phyloP scores from a whole-genome alignment of 2,113 vertebrate genomes.

The Candoia aspera region DNA sequence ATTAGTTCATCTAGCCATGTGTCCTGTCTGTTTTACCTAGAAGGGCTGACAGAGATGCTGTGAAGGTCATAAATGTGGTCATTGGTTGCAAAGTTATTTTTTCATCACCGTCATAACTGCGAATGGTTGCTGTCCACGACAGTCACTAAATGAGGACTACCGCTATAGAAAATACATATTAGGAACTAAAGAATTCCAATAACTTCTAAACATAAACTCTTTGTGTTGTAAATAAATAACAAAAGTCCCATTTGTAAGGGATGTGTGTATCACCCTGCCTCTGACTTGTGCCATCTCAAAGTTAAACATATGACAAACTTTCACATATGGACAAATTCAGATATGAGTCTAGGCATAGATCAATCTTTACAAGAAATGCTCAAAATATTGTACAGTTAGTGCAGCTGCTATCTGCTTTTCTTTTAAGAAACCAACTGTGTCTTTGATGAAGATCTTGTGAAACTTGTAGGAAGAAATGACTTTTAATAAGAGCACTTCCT shows the following conservation, averaged over 20 bases:
- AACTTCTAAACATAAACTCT: background rate
- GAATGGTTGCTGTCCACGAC: background rate
- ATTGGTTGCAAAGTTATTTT: background rate
- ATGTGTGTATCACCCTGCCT: background rate
- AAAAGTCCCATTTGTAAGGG: background rate
- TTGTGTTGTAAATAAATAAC: background rate
- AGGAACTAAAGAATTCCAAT: background rate
- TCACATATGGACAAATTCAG: background rate
- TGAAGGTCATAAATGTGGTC: background rate
- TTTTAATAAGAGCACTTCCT: background rate
- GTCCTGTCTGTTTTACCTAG: no score
- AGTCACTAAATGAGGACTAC: background rate
- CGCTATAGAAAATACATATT: background rate
- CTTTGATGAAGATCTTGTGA: background rate
- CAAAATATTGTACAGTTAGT: background rate
- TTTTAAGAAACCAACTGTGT: constrained; percentile 1
- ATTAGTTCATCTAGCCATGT: no score
- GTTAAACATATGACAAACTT: background rate
- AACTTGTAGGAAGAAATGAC: background rate
- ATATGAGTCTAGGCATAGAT: background rate
- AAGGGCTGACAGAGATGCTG: background rate
- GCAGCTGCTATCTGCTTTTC: background rate
- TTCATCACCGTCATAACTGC: background rate
- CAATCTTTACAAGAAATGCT: background rate
- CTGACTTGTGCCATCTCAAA: background rate